Percentiles rank a stretch among this genome's conserved stretches.
phyloP scores from a whole-genome alignment of 2,888 invertebrate species.

The Melanophora roralis region DNA sequence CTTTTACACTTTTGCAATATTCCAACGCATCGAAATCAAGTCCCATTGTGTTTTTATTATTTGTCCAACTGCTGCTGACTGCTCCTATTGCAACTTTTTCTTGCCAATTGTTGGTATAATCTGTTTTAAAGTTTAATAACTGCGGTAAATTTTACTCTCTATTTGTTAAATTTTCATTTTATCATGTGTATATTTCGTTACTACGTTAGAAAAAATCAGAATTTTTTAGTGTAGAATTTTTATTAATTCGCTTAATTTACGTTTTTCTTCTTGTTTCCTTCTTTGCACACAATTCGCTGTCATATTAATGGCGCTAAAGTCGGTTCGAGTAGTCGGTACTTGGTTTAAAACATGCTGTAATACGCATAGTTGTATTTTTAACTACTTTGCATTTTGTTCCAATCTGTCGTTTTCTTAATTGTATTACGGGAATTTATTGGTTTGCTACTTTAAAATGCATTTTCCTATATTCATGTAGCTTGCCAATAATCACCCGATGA shows the following conservation, averaged over 20 bases:
- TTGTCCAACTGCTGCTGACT: conserved; percentile 57
- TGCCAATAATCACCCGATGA: too few species aligned
- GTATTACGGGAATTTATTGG: too few species aligned
- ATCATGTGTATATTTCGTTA: conserved; percentile 28
- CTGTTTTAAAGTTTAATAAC: conserved; percentile 14
- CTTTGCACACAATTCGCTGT: conserved; percentile 66
- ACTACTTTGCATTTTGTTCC: too few species aligned
- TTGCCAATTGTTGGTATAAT: conserved; percentile 47
- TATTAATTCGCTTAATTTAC: conserved; percentile 64
- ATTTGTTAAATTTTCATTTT: conserved; percentile 55
- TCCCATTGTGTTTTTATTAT: conserved; percentile 80
- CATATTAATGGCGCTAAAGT: conserved; percentile 71
- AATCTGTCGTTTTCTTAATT: too few species aligned
- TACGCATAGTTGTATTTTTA: conserved; percentile 39
- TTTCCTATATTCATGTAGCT: too few species aligned
- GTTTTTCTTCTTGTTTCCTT: conserved; percentile 63
- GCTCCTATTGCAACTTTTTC: conserved; percentile 53
- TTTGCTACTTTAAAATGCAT: too few species aligned
- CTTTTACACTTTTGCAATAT: conserved; percentile 87
- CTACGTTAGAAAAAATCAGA: conserved; percentile 47
- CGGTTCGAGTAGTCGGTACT: conserved; percentile 42
- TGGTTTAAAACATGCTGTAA: not conserved
- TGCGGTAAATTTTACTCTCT: conserved; percentile 49
- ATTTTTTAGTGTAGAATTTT: conserved; percentile 51
- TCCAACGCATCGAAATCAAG: conserved; percentile 91